A percentile compares a stretch with the other conserved stretches of the same genome.
These are phyloP conservation scores for Ailurus styani DNA, from an alignment of 2,113 vertebrate genomes.

Conservation along the genomic window DNA sequence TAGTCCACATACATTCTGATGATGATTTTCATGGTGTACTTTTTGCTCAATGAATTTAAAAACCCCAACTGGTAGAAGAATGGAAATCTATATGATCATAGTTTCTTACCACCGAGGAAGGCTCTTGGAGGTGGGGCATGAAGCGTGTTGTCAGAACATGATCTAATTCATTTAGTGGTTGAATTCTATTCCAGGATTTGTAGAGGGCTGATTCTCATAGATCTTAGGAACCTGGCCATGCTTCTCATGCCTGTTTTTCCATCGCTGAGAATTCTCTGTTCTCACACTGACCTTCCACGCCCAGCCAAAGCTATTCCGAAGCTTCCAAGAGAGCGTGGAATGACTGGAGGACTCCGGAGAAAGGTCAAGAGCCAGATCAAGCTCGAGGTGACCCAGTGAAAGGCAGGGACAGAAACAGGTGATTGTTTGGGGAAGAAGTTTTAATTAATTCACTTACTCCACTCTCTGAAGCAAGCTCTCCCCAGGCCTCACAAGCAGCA, in stretches of 20 bases:
- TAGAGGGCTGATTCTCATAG: neutral
- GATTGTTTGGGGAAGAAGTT: neutral
- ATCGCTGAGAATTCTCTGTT: neutral
- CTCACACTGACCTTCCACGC: neutral
- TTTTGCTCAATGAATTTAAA: neutral
- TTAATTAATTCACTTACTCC: neutral
- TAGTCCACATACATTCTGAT: neutral
- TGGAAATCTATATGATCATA: neutral
- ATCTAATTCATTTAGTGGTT: neutral
- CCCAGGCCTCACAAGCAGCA: neutral
- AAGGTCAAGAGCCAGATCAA: neutral
- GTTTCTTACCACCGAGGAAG: neutral
- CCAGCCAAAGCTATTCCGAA: too few relatives aligned
- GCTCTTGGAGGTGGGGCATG: neutral
- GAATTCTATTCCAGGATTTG: neutral
- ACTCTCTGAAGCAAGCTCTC: neutral
- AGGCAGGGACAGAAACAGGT: neutral
- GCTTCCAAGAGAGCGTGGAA: neutral
- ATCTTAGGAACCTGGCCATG: neutral
- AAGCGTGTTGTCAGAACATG: neutral
- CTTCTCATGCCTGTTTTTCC: neutral
- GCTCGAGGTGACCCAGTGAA: neutral
- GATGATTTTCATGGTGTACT: rapidly evolving
- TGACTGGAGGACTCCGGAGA: neutral
- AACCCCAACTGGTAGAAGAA: neutral